Evolutionary conservation across 1,140 invertebrate genomes (phyloP).

Genomic region (Streblospio benedicti): DNA sequence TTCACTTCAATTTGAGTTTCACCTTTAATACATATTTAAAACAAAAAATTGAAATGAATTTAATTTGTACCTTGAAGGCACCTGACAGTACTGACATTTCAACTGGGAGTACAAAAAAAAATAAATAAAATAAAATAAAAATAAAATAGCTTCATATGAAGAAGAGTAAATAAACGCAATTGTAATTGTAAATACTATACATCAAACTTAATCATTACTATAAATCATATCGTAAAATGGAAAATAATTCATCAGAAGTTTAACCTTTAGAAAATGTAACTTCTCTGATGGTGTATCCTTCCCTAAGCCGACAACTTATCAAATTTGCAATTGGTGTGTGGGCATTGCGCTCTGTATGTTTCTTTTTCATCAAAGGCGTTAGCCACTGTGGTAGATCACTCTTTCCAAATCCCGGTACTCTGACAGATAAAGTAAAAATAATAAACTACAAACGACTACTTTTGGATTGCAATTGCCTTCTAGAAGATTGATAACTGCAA

Average conservation of each 20-base stretch:
- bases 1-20: conserved; percentile 59
- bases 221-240: no score
- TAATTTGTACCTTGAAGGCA: no score
- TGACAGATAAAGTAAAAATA: conserved; percentile 29
- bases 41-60: no score
- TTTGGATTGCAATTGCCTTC: neutral
- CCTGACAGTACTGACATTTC: no score
- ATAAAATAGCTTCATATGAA: no score
- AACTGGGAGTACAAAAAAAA: no score
- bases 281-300: conserved; percentile 69
- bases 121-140: no score
- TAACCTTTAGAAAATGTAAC: conserved; percentile 42
- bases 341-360: conserved; percentile 59
- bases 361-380: conserved; percentile 54
- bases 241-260: no score
- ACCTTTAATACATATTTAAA: conserved; percentile 30
- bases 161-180: no score
- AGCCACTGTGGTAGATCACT: neutral
- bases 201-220: no score
- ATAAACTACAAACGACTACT: neutral
- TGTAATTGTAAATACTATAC: no score
- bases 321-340: conserved; percentile 59
- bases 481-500: no score
- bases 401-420: conserved; percentile 55
- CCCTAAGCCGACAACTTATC: conserved; percentile 65